Base-by-base conservation (phyloP, 2,888 invertebrate species). In the Hyppa rectilinea region DNA sequence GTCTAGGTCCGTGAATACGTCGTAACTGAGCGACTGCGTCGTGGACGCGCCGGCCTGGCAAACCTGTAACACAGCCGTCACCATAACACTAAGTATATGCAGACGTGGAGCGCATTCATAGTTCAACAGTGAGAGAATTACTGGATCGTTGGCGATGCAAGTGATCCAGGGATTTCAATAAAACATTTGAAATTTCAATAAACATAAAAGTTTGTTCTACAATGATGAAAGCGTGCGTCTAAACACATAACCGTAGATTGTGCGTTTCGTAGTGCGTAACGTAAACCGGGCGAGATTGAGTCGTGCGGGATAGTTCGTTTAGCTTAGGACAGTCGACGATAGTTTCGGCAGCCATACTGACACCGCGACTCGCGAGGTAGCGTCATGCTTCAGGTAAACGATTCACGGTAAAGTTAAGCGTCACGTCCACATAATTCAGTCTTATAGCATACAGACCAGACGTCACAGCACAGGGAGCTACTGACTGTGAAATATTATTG, bases 1-100 rank as follows among this genome's bases (percentile, higher is more conserved):
- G 96, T 99, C 99, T 94, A 99, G 96, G 92, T 99, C 99, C 83
- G 98, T 98, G 96, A 99, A 99, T 87, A 99, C 98, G 96, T 98
- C 98, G 96, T 97, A 97, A 92, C 94, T 90, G 92, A 92, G 89
- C 87, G 93, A 86, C 88, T 91, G 85, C 85, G 93, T 74, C 87
- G 92, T 81, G 89, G 93, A 92, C 90, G 93, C 89, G 88, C 88
- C 89, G 87, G 90, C 87, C 90, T 88, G 89, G 92, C 91, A 90
- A 87, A 95, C 95, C 95, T 95, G 95, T 87, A 95, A 95, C 94
- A 94, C 92, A 91, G 91, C 90, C 87, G 85, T 87, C 88, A 89
- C 91, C 90, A 90, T 88, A 86, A 91, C 89, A 91, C 91, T 87
- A 88, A 88, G 83, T 87, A 85, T 88, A 85, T 85, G 84, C 71